Percentiles rank a stretch among this genome's conserved stretches.
Evolutionary conservation across 2,113 vertebrate species (phyloP).

Genomic region (Indicator maculatus): DNA sequence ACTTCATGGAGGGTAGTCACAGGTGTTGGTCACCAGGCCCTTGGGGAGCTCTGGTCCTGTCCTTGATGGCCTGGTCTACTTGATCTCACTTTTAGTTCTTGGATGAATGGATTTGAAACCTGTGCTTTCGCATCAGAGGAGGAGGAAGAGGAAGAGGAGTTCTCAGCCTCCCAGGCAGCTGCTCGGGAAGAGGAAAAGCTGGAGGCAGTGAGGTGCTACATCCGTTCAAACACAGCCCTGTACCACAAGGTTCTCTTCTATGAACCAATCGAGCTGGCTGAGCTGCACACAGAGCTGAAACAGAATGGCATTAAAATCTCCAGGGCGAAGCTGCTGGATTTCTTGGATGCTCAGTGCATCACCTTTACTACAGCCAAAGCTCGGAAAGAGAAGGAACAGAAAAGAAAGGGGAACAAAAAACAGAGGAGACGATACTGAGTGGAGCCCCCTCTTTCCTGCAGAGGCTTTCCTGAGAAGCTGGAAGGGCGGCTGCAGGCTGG

Average conservation of each 20-base stretch:
- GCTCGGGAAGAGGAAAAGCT: slow-evolving; percentile 73
- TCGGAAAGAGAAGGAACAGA: slow-evolving; percentile 65
- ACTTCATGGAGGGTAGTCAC: not conserved
- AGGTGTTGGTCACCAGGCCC: not conserved
- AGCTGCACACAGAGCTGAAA: slow-evolving; percentile 84
- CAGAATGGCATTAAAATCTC: slow-evolving; percentile 84
- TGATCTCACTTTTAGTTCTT: slow-evolving; percentile 65
- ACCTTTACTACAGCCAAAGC: slow-evolving; percentile 89
- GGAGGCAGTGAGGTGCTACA: slow-evolving; percentile 80
- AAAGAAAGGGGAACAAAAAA: slow-evolving; percentile 34
- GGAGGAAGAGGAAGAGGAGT: slow-evolving; percentile 69
- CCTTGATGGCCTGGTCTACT: not conserved
- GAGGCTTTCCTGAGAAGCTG: not conserved
- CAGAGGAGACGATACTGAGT: not conserved
- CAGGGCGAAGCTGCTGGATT: slow-evolving; percentile 84
- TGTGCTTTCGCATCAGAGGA: slow-evolving; percentile 59
- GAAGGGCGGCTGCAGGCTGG: not conserved
- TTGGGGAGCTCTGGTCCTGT: not conserved
- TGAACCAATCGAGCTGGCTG: slow-evolving; percentile 86
- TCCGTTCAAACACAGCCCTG: slow-evolving; percentile 79
- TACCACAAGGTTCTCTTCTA: slow-evolving; percentile 86
- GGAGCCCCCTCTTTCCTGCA: not conserved
- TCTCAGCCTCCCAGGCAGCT: slow-evolving; percentile 81
- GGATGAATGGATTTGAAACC: slow-evolving; percentile 67
- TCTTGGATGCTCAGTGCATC: slow-evolving; percentile 91